Evolutionary conservation across 2,888 invertebrate genomes (phyloP), one percentile per base, ranked within the genome.

Genomic region (Oeneis ivallda): DNA sequence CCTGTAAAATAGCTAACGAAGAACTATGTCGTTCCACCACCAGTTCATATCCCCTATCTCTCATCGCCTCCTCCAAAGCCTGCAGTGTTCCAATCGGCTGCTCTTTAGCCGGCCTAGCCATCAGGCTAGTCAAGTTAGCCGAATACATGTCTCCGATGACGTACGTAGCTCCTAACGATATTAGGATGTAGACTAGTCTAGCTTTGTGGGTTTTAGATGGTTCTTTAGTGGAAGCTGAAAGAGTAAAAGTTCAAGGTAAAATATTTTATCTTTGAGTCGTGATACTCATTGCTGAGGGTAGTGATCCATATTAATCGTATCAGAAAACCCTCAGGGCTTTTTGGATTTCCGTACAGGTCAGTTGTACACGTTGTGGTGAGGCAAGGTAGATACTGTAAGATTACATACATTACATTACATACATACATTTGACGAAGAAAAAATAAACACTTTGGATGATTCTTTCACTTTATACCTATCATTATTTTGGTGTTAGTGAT

Each of bases 121-220:
- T 90, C 32, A 96, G 87, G 3, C 96, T 96, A 10, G 96, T 96
- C 69, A 96, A 82, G 81, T 95, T 96, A 0, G 96, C 96, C 0
- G 96, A 95, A 79, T 96, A 96, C 92, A 96, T 95, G 80, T 96
- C 96, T 0, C 95, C 95, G 58, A 96, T 94, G 5, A 96, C 95
- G 79, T 96, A 96, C 0, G 96, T 96, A 1, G 95, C 95, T 37
- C 95, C 94, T n/a, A 96, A 90, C 60, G 95, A 95, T 56, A 96
- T 92, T 3, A 96, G 84, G 37, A 95, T 94, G 13, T 94, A 93
- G n/a, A 96, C 93, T 53, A 95, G 92, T 57, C 95, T 93, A 0
- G 94, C 94, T 74, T 95, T 94, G 77, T 94, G 93, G 1, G 93
- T 94, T 61, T 93, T 92, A 37, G 94, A 94, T 0, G 94, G 94